A percentile compares a stretch with the other conserved stretches of the same genome.
Evolutionary conservation across 2,888 invertebrate species (phyloP).

Genomic region (Helicoverpa assulta): DNA sequence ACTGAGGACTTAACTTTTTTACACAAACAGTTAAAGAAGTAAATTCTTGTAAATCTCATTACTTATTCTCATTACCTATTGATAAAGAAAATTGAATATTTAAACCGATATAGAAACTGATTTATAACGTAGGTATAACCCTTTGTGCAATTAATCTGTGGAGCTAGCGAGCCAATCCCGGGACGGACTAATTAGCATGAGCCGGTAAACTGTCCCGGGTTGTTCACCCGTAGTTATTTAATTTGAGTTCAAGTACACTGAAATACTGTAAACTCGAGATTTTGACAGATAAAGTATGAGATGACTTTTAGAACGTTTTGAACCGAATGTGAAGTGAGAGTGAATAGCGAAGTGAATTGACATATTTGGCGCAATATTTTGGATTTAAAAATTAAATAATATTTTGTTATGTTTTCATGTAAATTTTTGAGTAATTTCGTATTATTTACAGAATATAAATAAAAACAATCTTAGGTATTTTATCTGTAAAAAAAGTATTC

Average conservation of each 20-base stretch:
- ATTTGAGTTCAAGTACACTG: constrained; percentile 36
- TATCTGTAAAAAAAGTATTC: no score
- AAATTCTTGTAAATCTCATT: no score
- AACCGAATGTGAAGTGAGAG: no score
- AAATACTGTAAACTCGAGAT: constrained; percentile 18
- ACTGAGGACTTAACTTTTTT: no score
- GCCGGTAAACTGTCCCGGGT: constrained; percentile 19
- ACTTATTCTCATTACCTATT: no score
- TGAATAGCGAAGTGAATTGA: no score
- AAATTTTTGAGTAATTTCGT: no score
- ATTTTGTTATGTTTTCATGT: not conserved
- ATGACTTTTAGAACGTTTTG: no score
- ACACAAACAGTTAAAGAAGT: no score
- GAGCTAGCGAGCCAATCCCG: constrained; percentile 10
- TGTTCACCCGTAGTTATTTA: constrained; percentile 45
- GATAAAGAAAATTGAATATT: not conserved
- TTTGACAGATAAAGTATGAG: no score
- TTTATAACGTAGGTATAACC: constrained; percentile 14
- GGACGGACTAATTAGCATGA: constrained; percentile 24
- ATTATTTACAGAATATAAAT: no score
- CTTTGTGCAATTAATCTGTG: constrained; percentile 26
- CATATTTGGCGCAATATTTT: constrained; percentile 8
- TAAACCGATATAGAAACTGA: not conserved
- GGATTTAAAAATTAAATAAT: not conserved
- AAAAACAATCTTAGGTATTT: no score